Conservation (phyloP, 2,797 vertebrate species). For the Thamnophis elegans region DNA sequence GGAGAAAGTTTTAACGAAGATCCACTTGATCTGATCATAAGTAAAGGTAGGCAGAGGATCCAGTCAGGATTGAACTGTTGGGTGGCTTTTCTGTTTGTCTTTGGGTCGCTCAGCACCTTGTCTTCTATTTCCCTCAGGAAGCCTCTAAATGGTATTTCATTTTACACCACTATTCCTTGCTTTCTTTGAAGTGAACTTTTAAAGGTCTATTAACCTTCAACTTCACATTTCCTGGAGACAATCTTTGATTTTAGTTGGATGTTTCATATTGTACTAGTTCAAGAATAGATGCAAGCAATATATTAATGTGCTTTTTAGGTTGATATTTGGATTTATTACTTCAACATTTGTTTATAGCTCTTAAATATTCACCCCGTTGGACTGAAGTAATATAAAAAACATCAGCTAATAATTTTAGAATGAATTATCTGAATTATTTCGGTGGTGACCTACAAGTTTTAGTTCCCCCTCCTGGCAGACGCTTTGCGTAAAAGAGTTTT, state of each 20-base stretch:
- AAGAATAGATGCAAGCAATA: background rate
- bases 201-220: background rate
- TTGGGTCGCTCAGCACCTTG: background rate
- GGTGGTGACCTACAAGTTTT: constrained; percentile 35
- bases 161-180: constrained; percentile 4
- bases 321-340: background rate
- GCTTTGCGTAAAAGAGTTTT: constrained; percentile 41
- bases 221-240: constrained; percentile 27
- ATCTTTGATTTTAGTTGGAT: background rate
- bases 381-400: background rate
- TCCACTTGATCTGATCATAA: background rate
- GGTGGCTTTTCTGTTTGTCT: background rate
- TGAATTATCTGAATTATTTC: background rate
- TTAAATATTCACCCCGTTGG: background rate
- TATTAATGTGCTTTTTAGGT: background rate
- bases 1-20: background rate
- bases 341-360: background rate
- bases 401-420: background rate
- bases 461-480: constrained; percentile 47
- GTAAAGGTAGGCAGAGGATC: background rate
- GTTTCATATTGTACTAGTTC: background rate
- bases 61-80: background rate
- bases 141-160: background rate
- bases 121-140: background rate
- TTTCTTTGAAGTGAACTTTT: background rate